These are phyloP conservation scores for Caenorhabditis macrosperma DNA, from an alignment of 2,888 invertebrate genomes.

Conservation along the genomic window DNA sequence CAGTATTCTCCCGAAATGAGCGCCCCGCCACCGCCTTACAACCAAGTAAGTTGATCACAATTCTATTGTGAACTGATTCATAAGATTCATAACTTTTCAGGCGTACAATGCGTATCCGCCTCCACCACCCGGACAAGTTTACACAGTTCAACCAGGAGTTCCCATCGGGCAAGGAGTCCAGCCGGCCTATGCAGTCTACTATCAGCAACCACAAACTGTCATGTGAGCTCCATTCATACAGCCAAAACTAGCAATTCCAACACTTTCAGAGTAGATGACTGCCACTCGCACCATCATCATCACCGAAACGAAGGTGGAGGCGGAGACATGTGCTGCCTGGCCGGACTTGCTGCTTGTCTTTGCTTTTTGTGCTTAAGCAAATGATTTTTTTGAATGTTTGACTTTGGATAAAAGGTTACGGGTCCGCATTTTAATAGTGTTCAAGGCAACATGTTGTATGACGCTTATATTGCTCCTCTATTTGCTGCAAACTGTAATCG, in stretches of 20 bases:
- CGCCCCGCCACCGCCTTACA: constrained; percentile 50
- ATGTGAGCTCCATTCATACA: constrained; percentile 17
- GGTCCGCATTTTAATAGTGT: not conserved
- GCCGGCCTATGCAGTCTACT: constrained; percentile 50
- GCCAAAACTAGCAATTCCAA: not conserved
- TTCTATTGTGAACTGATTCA: not conserved
- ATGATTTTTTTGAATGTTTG: constrained; percentile 8
- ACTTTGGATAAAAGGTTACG: not conserved
- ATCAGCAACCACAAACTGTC: constrained; percentile 52
- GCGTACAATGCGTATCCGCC: constrained; percentile 40
- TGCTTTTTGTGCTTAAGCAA: constrained; percentile 46
- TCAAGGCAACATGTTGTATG: too few relatives aligned
- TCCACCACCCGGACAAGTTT: constrained; percentile 41
- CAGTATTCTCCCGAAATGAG: constrained; percentile 26
- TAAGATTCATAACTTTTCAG: not conserved
- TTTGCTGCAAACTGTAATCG: too few relatives aligned
- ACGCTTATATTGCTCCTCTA: too few relatives aligned
- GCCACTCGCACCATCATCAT: constrained; percentile 46
- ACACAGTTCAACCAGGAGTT: constrained; percentile 47
- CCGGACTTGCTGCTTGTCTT: constrained; percentile 44
- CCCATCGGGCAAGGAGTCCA: constrained; percentile 47
- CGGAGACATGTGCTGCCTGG: constrained; percentile 53
- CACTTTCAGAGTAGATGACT: constrained; percentile 55
- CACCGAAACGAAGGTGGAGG: constrained; percentile 27
- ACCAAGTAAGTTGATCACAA: constrained; percentile 18